Percentiles rank a stretch among this genome's conserved stretches.
phyloP scores from a whole-genome alignment of 1,140 invertebrate species.

The Lethrus apterus region DNA sequence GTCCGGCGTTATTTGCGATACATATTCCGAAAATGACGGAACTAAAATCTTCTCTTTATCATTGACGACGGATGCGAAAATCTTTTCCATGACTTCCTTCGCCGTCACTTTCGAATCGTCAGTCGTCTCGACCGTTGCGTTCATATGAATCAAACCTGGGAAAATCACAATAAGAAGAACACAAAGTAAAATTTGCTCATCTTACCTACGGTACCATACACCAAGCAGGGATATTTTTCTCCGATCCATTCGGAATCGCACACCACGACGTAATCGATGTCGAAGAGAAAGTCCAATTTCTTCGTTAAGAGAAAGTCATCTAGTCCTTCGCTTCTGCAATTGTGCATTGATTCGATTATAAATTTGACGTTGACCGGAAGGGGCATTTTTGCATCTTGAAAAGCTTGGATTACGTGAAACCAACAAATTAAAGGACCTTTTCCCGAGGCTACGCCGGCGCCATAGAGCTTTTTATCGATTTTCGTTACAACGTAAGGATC shows the following conservation, averaged over 20 bases:
- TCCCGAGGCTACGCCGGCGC: conserved; percentile 31
- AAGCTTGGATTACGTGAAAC: conserved; percentile 35
- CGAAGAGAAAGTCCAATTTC: conserved; percentile 31
- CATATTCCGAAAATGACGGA: conserved; percentile 29
- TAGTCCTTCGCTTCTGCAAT: conserved; percentile 29
- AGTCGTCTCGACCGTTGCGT: conserved; percentile 28
- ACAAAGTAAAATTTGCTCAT: background rate
- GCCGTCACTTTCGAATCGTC: conserved; percentile 29
- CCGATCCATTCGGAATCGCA: conserved; percentile 38
- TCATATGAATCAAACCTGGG: conserved; percentile 29
- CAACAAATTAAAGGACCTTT: conserved; percentile 35
- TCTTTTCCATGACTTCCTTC: conserved; percentile 30
- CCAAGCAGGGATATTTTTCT: conserved; percentile 35
- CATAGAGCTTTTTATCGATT: conserved; percentile 28
- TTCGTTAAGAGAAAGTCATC: conserved; percentile 31
- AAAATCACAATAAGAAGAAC: conserved; percentile 3
- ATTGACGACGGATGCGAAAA: conserved; percentile 27
- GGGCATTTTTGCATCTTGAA: conserved; percentile 24
- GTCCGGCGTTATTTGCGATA: conserved; percentile 38
- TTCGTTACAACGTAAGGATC: conserved; percentile 33
- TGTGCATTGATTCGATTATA: conserved; percentile 35
- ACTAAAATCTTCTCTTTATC: conserved; percentile 30
- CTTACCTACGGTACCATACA: conserved; percentile 36
- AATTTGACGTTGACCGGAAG: conserved; percentile 38
- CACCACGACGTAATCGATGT: conserved; percentile 31